Conservation (phyloP, 2,888 invertebrate genomes). For the Tholera decimalis region DNA sequence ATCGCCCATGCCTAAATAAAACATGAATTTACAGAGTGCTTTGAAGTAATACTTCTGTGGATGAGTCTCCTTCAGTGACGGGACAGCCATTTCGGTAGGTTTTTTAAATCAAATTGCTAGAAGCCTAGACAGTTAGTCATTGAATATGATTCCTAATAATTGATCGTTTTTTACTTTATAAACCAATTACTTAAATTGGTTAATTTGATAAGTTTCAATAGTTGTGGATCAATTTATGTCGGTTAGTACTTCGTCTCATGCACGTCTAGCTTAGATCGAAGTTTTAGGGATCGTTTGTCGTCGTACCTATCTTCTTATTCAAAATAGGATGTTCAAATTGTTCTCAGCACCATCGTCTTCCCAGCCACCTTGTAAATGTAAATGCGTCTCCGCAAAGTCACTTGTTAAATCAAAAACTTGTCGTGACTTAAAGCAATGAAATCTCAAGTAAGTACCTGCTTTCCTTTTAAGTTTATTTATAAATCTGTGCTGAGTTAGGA, state of each 20-base stretch:
- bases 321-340: neutral
- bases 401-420: constrained; percentile 40
- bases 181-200: constrained; percentile 55
- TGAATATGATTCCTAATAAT: constrained; percentile 35
- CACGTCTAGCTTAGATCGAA: neutral
- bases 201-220: constrained; percentile 52
- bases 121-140: constrained; percentile 25
- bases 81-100: constrained; percentile 49
- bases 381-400: constrained; percentile 6
- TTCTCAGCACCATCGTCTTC: neutral
- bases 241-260: neutral
- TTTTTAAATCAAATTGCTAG: constrained; percentile 27
- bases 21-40: constrained; percentile 69
- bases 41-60: constrained; percentile 75
- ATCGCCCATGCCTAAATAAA: constrained; percentile 72
- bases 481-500: neutral
- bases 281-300: constrained; percentile 18
- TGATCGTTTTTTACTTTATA: constrained; percentile 37
- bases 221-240: constrained; percentile 45
- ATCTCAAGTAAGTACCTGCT: constrained; percentile 10
- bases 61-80: constrained; percentile 55
- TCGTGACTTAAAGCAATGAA: constrained; percentile 27
- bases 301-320: neutral
- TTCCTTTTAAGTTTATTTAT: constrained; percentile 27
- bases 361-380: constrained; percentile 13